Evolutionary conservation across 1,140 invertebrate genomes (phyloP).

Genomic region (honey bee (Apis mellifera)): Amel_HAv3.1 CM009931.2:18423501-18424000

Average conservation of each 20-base stretch:
- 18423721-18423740: conserved; percentile 78
- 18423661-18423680: conserved; percentile 73
- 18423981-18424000: conserved; percentile 2
- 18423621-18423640: conserved; percentile 74
- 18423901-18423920: neutral
- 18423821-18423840: conserved; percentile 55
- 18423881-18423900: neutral
- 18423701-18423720: conserved; percentile 78
- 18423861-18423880: neutral
- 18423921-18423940: neutral
- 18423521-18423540: neutral
- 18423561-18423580: conserved; percentile 34
- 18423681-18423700: conserved; percentile 77
- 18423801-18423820: conserved; percentile 78
- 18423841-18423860: conserved; percentile 4
- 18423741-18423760: conserved; percentile 74
- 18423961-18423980: neutral
- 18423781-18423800: conserved; percentile 71
- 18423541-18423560: neutral
- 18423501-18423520: conserved; percentile 8
- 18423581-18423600: conserved; percentile 71
- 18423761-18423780: conserved; percentile 77
- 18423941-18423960: neutral
- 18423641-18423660: conserved; percentile 77
- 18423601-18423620: conserved; percentile 73